phyloP scores from a whole-genome alignment of 2,888 invertebrate species.

The Smittia sp. region DNA sequence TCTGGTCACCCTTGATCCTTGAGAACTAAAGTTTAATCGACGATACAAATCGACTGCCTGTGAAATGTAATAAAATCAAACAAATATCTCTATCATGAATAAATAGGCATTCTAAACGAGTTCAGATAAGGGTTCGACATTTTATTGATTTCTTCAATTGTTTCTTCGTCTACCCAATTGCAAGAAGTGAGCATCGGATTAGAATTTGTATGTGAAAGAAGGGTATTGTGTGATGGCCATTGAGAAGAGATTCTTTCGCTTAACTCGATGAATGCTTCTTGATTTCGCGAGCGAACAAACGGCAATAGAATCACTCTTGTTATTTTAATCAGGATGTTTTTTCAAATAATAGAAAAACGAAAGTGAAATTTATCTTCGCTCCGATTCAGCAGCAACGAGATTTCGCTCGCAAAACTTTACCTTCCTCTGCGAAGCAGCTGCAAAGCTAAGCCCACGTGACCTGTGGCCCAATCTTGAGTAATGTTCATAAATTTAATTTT shows the following conservation, averaged over 20 bases:
- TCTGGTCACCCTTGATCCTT: not conserved
- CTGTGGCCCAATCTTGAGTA: slow-evolving; percentile 39
- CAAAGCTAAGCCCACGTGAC: slow-evolving; percentile 39
- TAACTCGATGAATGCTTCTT: not conserved
- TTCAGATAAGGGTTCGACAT: slow-evolving; percentile 30
- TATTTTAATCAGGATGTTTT: slow-evolving; percentile 17
- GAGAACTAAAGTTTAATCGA: not conserved
- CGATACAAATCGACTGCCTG: not conserved
- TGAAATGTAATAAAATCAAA: slow-evolving; percentile 21
- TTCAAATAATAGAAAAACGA: not conserved
- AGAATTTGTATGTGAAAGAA: not conserved
- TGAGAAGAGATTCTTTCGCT: not conserved
- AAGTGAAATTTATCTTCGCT: slow-evolving; percentile 15
- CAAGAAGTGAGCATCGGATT: not conserved
- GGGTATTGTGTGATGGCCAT: not conserved
- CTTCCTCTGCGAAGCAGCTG: slow-evolving; percentile 18
- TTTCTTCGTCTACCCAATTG: not conserved
- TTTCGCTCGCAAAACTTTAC: not conserved
- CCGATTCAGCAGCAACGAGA: slow-evolving; percentile 5
- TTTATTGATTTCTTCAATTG: slow-evolving; percentile 27
- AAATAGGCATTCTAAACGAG: slow-evolving; percentile 19
- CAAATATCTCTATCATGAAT: slow-evolving; percentile 23
- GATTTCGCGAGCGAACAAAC: not conserved
- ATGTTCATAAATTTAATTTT: slow-evolving; percentile 41
- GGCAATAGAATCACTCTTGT: not conserved